phyloP scores from a whole-genome alignment of 2,113 vertebrate genomes.

The Ivindomyrus marchei region DNA sequence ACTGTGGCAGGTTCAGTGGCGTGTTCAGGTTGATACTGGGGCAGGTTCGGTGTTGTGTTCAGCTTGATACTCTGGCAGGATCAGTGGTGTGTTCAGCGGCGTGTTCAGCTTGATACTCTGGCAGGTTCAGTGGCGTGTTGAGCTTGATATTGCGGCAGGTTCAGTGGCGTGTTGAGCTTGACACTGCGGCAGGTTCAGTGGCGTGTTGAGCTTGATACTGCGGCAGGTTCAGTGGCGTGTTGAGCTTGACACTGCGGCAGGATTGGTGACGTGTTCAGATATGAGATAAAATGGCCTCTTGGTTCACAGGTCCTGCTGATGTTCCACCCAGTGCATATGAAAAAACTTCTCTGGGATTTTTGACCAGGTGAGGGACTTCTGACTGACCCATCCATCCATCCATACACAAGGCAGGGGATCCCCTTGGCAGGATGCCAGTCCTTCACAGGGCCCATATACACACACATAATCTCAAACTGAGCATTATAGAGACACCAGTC shows the following conservation, averaged over 20 bases:
- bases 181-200: background rate
- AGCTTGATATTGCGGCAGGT: background rate
- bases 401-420: background rate
- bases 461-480: background rate
- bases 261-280: background rate
- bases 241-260: background rate
- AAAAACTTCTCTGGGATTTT: background rate
- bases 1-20: background rate
- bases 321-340: background rate
- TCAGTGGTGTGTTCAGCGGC: background rate
- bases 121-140: background rate
- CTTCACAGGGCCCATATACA: background rate
- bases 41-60: background rate
- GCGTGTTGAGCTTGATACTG: background rate
- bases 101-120: background rate
- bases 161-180: background rate
- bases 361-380: background rate
- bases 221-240: background rate
- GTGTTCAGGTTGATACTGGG: background rate
- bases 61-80: background rate
- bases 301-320: background rate
- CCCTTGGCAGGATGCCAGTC: background rate
- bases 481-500: background rate
- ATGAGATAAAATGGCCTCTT: background rate
- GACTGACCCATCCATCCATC: background rate